These are phyloP conservation scores for Myoxocephalus aenaeus DNA, from an alignment of 2,797 vertebrate genomes.

Conservation along the genomic window DNA sequence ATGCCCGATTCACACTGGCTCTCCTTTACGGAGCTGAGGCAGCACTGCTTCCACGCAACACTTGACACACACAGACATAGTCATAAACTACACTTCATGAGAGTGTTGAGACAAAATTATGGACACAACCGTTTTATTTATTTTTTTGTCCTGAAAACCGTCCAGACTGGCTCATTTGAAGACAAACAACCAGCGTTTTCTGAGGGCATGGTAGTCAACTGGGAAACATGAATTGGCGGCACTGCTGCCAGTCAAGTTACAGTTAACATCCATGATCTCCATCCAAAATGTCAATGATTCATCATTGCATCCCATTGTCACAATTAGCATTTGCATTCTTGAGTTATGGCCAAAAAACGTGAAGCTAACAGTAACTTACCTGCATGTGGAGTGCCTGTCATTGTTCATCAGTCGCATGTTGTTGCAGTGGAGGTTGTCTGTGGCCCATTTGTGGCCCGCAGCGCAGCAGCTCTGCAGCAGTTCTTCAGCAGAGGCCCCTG, in stretches of 20 bases:
- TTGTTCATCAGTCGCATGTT: slow-evolving; percentile 74
- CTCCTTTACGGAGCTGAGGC: slow-evolving; percentile 86
- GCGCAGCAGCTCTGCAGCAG: slow-evolving; percentile 90
- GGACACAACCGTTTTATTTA: background rate
- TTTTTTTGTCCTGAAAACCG: background rate
- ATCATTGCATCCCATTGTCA: background rate
- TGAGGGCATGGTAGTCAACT: background rate
- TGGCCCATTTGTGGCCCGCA: slow-evolving; percentile 92
- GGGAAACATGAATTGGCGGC: background rate
- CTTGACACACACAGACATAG: slow-evolving; percentile 70
- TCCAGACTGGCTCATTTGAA: background rate
- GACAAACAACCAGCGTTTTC: background rate
- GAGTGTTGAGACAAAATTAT: background rate
- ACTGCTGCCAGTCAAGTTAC: background rate
- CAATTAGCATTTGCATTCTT: background rate
- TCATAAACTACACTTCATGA: background rate
- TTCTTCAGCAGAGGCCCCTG: slow-evolving; percentile 80
- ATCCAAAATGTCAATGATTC: too few species aligned
- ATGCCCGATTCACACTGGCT: slow-evolving; percentile 89
- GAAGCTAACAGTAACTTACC: slow-evolving; percentile 73
- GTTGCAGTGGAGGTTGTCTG: slow-evolving; percentile 86
- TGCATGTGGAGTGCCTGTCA: slow-evolving; percentile 85
- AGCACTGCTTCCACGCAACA: slow-evolving; percentile 91
- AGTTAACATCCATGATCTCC: too few species aligned
- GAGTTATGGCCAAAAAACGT: background rate